Percentiles rank a stretch among this genome's conserved stretches.
phyloP scores from a whole-genome alignment of 2,888 invertebrate species.

The Leptura quadrifasciata region DNA sequence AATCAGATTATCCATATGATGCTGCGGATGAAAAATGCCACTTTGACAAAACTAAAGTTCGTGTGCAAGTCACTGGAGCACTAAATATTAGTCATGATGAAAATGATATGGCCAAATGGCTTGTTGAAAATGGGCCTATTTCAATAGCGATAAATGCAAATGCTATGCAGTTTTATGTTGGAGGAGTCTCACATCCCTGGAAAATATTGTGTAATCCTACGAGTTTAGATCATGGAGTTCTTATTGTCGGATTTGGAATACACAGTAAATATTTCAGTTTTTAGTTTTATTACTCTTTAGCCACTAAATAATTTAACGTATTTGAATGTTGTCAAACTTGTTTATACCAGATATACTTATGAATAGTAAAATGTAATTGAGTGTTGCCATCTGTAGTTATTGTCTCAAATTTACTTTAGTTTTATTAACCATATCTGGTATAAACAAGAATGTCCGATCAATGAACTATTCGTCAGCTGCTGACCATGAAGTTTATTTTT shows the following conservation, averaged over 20 bases:
- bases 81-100: slow-evolving; percentile 92
- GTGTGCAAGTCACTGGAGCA: slow-evolving; percentile 84
- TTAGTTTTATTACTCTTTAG: too few relatives aligned
- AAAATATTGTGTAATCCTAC: slow-evolving; percentile 86
- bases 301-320: too few relatives aligned
- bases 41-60: slow-evolving; percentile 80
- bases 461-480: too few relatives aligned
- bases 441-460: too few relatives aligned
- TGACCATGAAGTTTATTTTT: too few relatives aligned
- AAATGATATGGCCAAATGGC: slow-evolving; percentile 93
- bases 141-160: slow-evolving; percentile 97
- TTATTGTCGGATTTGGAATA: slow-evolving; percentile 94
- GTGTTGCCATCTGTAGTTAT: too few relatives aligned
- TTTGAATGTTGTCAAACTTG: too few relatives aligned
- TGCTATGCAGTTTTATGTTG: slow-evolving; percentile 97
- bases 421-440: too few relatives aligned
- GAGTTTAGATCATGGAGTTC: slow-evolving; percentile 94
- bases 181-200: slow-evolving; percentile 95
- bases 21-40: slow-evolving; percentile 87
- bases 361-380: too few relatives aligned
- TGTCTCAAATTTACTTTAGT: too few relatives aligned
- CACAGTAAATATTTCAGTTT: slow-evolving; percentile 77
- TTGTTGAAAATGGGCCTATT: slow-evolving; percentile 92
- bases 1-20: slow-evolving; percentile 94
- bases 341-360: too few relatives aligned